These are phyloP conservation scores for Antheraea mylitta DNA, from an alignment of 1,140 invertebrate species.

Conservation along the genomic window DNA sequence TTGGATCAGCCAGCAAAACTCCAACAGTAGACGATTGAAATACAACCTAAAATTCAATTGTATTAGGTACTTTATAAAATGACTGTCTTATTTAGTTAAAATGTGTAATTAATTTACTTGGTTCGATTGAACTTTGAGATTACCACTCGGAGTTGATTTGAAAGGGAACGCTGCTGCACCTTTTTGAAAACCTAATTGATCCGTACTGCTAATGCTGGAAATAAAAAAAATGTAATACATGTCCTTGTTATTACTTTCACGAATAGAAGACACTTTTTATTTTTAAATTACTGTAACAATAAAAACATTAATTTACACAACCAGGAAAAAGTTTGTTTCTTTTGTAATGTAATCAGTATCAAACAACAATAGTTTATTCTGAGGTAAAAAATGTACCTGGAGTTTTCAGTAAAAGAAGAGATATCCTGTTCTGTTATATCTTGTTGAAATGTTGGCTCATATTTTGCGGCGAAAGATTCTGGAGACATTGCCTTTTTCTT, in stretches of 20 bases:
- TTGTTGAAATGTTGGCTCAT: conserved; percentile 34
- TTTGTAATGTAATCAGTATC: not conserved
- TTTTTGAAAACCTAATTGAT: conserved; percentile 42
- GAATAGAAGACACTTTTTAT: not conserved
- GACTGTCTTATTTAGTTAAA: conserved; percentile 1
- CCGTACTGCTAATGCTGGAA: conserved; percentile 44
- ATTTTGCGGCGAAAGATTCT: conserved; percentile 40
- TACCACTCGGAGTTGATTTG: conserved; percentile 82
- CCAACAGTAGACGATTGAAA: conserved; percentile 85
- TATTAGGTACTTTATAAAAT: not conserved
- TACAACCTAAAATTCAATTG: conserved; percentile 75
- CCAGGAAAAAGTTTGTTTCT: not conserved
- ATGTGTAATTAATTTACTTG: conserved; percentile 71
- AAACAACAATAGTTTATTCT: not conserved
- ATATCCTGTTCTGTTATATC: conserved; percentile 31
- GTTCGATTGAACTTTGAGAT: conserved; percentile 83
- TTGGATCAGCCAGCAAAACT: conserved; percentile 83
- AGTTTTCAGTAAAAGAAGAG: conserved; percentile 48
- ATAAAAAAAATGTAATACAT: conserved; percentile 13
- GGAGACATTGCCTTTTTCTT: conserved; percentile 49
- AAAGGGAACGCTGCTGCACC: conserved; percentile 79
- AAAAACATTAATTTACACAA: not conserved
- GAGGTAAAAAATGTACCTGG: conserved; percentile 38
- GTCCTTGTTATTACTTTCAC: no score
- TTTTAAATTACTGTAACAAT: not conserved